These are phyloP conservation scores for Trogon surrucura DNA, from an alignment of 2,113 vertebrate genomes.

Conservation along the genomic window DNA sequence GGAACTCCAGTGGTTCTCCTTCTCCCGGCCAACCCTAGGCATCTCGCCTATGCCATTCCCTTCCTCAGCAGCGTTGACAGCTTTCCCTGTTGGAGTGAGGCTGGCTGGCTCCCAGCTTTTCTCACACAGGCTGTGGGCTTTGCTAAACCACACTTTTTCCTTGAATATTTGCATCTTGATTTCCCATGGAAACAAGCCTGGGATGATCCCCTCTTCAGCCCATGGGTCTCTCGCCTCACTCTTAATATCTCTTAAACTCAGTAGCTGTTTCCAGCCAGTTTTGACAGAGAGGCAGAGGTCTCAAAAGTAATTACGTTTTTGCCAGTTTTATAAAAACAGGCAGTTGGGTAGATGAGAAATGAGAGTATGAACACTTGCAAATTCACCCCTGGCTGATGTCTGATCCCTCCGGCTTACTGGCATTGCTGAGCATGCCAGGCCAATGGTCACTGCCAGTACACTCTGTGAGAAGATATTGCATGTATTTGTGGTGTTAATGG, in stretches of 20 bases:
- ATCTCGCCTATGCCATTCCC: background rate
- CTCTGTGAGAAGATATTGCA: background rate
- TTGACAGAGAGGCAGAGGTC: slow-evolving; percentile 33
- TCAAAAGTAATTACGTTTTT: slow-evolving; percentile 56
- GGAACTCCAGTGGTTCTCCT: background rate
- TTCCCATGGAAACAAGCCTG: slow-evolving; percentile 47
- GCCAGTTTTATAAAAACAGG: slow-evolving; percentile 18
- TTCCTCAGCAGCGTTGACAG: slow-evolving; percentile 21
- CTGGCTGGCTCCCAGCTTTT: slow-evolving; percentile 33
- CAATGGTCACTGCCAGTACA: background rate
- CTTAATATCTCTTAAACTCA: slow-evolving; percentile 28
- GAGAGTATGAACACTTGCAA: background rate
- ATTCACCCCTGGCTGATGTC: slow-evolving; percentile 24
- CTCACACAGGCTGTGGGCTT: background rate
- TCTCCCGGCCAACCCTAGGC: background rate
- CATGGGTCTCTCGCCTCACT: background rate
- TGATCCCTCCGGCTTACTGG: slow-evolving; percentile 38
- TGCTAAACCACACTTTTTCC: background rate
- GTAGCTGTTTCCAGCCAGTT: slow-evolving; percentile 26
- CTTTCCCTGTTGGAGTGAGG: background rate
- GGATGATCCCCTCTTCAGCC: background rate
- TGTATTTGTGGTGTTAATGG: background rate
- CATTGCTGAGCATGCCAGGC: background rate
- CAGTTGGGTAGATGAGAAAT: slow-evolving; percentile 1
- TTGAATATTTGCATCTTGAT: slow-evolving; percentile 26